Conservation (phyloP, 1,140 invertebrate genomes). For the Lepidurus packardi region DNA sequence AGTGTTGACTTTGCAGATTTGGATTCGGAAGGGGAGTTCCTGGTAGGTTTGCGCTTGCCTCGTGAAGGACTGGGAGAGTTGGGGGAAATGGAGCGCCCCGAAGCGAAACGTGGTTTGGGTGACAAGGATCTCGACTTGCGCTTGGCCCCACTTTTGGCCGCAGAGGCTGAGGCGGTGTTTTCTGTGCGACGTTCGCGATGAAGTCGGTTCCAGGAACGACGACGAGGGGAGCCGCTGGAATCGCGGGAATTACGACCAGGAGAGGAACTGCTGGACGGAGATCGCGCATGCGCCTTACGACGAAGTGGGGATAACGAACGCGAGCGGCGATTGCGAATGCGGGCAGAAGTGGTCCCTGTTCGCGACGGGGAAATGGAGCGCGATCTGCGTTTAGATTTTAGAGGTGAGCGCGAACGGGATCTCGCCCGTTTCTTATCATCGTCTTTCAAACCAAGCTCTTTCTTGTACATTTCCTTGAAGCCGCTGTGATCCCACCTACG, state of each 20-base stretch:
- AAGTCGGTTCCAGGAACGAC: slow-evolving; percentile 16
- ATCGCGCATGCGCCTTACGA: slow-evolving; percentile 6
- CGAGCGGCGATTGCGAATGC: neutral
- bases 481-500: slow-evolving; percentile 46
- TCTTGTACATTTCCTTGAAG: slow-evolving; percentile 45
- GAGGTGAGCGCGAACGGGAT: slow-evolving; percentile 21
- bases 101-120: neutral
- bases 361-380: slow-evolving; percentile 27
- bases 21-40: neutral
- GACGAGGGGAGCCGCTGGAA: neutral
- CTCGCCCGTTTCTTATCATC: slow-evolving; percentile 31
- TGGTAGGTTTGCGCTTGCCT: neutral
- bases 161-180: neutral
- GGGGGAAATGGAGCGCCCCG: neutral
- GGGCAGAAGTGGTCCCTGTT: neutral
- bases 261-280: neutral
- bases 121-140: slow-evolving; percentile 1
- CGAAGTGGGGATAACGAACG: neutral
- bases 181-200: slow-evolving; percentile 6
- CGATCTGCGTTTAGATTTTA: slow-evolving; percentile 12
- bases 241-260: neutral
- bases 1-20: neutral
- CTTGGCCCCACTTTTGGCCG: neutral
- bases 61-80: neutral
- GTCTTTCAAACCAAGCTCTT: slow-evolving; percentile 40